Conservation (phyloP, 2,113 vertebrate species). For the Melanerpes formicivorus region DNA sequence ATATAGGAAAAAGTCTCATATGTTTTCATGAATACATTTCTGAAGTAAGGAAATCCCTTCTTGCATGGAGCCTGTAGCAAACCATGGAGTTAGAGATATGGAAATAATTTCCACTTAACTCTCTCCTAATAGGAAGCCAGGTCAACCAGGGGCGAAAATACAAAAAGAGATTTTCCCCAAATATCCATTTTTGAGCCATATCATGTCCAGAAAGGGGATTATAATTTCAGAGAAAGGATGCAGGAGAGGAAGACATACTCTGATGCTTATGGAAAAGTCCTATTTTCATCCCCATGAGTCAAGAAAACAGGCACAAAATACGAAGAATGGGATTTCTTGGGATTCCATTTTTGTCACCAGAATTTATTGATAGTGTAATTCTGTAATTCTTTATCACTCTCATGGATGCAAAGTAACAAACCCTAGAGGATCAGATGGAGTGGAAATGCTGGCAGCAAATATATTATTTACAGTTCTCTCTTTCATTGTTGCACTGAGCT, state of each 20-base stretch:
- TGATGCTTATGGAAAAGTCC: not conserved
- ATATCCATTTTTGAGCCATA: not conserved
- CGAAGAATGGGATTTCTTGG: not conserved
- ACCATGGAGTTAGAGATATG: not conserved
- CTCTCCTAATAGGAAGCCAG: not conserved
- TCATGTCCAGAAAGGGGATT: not conserved
- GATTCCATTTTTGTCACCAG: not conserved
- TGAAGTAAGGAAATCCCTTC: not conserved
- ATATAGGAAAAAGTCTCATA: not conserved
- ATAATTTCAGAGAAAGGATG: not conserved
- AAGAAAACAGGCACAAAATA: not conserved
- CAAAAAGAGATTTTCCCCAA: not conserved
- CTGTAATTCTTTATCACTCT: not conserved
- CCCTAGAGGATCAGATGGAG: not conserved
- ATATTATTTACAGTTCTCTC: constrained; percentile 12
- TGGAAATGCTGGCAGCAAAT: not conserved
- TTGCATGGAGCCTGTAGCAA: not conserved
- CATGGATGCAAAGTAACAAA: not conserved
- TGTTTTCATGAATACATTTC: not conserved
- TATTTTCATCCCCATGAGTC: not conserved
- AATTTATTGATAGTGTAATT: not conserved
- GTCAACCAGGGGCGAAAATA: not conserved
- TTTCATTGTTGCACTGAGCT: not conserved
- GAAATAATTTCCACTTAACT: not conserved
- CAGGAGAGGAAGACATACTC: not conserved